These are phyloP conservation scores for Catajapyx aquilonaris DNA, from an alignment of 1,140 invertebrate genomes.

Conservation along the genomic window DNA sequence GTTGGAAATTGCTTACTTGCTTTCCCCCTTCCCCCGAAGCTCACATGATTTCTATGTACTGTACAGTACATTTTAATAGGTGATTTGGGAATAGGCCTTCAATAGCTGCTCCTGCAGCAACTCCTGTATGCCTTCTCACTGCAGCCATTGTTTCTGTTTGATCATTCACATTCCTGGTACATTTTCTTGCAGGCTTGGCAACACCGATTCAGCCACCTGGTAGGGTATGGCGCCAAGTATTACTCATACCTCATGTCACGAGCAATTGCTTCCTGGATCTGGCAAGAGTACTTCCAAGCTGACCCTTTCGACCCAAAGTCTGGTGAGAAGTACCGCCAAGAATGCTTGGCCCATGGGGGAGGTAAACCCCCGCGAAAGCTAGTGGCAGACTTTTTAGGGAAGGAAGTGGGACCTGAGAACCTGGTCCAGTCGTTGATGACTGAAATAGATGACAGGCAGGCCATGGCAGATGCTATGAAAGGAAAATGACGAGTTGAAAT, in stretches of 20 bases:
- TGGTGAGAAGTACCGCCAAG: conserved; percentile 51
- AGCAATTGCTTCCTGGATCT: conserved; percentile 80
- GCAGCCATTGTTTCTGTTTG: too few relatives aligned
- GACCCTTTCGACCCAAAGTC: conserved; percentile 57
- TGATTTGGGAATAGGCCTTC: too few relatives aligned
- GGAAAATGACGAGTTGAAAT: too few relatives aligned
- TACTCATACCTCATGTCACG: conserved; percentile 91
- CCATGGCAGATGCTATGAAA: too few relatives aligned
- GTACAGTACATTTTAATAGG: too few relatives aligned
- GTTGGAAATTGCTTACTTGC: too few relatives aligned
- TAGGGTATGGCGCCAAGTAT: conserved; percentile 96
- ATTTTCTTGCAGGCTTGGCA: conserved; percentile 60
- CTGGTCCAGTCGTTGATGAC: conserved; percentile 26
- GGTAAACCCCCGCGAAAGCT: conserved; percentile 51
- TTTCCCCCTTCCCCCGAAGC: too few relatives aligned
- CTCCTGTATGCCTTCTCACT: too few relatives aligned
- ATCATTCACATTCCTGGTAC: too few relatives aligned
- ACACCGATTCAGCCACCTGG: conserved; percentile 83
- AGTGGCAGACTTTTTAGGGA: conserved; percentile 46
- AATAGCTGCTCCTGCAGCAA: too few relatives aligned
- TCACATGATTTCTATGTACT: too few relatives aligned
- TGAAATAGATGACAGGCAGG: conserved; percentile 24
- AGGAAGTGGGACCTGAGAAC: conserved; percentile 36
- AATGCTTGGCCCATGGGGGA: conserved; percentile 73
- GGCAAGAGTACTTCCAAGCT: conserved; percentile 65